Evolutionary conservation across 2,113 vertebrate species (phyloP).

Genomic region (Girardinichthys multiradiatus): DNA sequence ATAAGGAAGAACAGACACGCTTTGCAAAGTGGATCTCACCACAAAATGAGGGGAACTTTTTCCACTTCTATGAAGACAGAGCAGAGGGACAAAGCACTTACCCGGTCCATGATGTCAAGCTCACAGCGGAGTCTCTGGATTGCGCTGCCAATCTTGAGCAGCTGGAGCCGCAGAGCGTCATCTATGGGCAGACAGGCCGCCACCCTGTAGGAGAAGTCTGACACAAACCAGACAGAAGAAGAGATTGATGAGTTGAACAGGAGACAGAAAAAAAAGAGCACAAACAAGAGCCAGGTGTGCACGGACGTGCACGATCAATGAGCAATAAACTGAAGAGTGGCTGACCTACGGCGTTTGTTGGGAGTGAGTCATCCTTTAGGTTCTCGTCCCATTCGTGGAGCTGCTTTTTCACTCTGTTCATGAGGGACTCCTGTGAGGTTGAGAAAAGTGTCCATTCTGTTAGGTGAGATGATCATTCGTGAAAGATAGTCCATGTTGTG

Average conservation of each 20-base stretch:
- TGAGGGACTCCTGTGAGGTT: conserved; percentile 89
- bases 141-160: conserved; percentile 94
- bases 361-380: conserved; percentile 95
- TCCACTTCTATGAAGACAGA: neutral
- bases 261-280: conserved; percentile 16
- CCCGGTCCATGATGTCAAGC: conserved; percentile 96
- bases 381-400: conserved; percentile 98
- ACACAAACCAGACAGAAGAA: conserved; percentile 48
- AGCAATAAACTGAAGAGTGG: conserved; percentile 32
- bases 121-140: conserved; percentile 96
- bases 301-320: conserved; percentile 18
- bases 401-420: conserved; percentile 96
- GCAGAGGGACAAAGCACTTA: conserved; percentile 56
- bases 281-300: conserved; percentile 13
- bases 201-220: conserved; percentile 98
- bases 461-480: conserved; percentile 1
- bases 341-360: conserved; percentile 93
- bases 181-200: conserved; percentile 97
- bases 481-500: neutral
- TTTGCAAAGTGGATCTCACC: conserved; percentile 20
- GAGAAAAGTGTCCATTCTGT: conserved; percentile 45
- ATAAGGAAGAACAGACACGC: conserved; percentile 7
- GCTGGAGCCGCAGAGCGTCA: conserved; percentile 89
- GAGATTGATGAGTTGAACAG: conserved; percentile 23
- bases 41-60: neutral